Conservation (phyloP, 1,140 invertebrate species). For the Drosophila pachea region DNA sequence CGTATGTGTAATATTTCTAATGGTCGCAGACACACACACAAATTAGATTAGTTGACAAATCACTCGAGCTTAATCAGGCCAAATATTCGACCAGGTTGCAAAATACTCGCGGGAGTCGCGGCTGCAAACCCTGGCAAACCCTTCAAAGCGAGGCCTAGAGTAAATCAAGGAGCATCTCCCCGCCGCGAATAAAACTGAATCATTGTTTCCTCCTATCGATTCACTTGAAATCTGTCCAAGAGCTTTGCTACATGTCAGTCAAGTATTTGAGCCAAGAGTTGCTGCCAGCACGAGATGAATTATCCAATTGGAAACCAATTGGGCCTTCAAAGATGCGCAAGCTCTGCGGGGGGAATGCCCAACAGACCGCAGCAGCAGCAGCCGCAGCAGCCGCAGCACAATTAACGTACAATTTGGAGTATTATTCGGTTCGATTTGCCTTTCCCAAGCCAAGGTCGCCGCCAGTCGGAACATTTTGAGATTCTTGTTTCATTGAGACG, state of each 20-base stretch:
- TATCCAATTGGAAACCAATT: constrained; percentile 1
- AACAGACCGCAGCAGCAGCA: too few relatives aligned
- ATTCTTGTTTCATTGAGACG: constrained; percentile 59
- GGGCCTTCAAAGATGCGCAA: too few relatives aligned
- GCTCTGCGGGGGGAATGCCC: too few relatives aligned
- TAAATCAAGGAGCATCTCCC: too few relatives aligned
- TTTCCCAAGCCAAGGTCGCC: constrained; percentile 63
- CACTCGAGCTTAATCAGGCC: constrained; percentile 2
- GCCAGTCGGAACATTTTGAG: constrained; percentile 54
- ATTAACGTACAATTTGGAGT: constrained; percentile 15
- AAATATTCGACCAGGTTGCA: constrained; percentile 2
- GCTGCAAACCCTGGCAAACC: constrained; percentile 7
- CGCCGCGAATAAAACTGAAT: too few relatives aligned
- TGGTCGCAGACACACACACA: constrained; percentile 14
- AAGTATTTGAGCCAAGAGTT: too few relatives aligned
- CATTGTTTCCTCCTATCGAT: too few relatives aligned
- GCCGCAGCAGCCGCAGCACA: too few relatives aligned
- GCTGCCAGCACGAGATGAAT: too few relatives aligned
- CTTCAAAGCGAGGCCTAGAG: too few relatives aligned
- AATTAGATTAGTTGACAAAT: constrained; percentile 38
- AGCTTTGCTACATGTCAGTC: too few relatives aligned
- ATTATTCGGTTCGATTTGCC: constrained; percentile 55
- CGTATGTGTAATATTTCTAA: constrained; percentile 47
- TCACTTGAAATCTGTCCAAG: too few relatives aligned
- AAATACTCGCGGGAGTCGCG: not conserved